Evolutionary conservation across 2,888 invertebrate genomes (phyloP).

Genomic region (Atethmia centrago): DNA sequence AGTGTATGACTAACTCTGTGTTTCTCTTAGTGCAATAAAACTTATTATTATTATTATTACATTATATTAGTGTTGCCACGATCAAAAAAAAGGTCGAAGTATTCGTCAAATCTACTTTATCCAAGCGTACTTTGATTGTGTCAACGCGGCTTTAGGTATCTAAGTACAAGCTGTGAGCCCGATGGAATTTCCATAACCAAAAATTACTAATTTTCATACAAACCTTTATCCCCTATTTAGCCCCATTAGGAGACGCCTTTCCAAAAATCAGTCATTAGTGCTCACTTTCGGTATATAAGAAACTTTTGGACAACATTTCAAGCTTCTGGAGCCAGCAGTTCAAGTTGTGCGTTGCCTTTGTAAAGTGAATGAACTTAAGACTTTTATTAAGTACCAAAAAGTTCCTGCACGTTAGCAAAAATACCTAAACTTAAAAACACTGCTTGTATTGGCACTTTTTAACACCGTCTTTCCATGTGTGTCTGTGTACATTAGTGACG

Average conservation of each 20-base stretch:
- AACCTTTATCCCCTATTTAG: not conserved
- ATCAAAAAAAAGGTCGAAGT: too few species aligned
- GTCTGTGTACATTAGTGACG: constrained; percentile 36
- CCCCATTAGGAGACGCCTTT: not conserved
- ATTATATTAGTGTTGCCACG: too few species aligned
- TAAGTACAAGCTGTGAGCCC: too few species aligned
- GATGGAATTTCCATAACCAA: not conserved
- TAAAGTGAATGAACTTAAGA: not conserved
- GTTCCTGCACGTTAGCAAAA: not conserved
- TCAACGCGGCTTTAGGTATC: too few species aligned
- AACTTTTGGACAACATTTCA: not conserved
- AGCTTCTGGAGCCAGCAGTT: not conserved
- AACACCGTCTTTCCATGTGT: not conserved
- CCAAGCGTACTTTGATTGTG: too few species aligned
- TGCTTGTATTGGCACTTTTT: constrained; percentile 6
- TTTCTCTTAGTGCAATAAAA: too few species aligned
- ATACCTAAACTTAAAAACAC: constrained; percentile 4
- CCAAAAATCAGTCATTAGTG: not conserved
- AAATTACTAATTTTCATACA: not conserved
- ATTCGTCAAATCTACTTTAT: too few species aligned
- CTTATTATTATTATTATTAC: too few species aligned
- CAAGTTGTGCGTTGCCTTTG: not conserved
- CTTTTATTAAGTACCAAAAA: too few species aligned
- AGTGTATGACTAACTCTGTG: too few species aligned
- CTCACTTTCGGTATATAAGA: not conserved